Percentiles rank a stretch among this genome's conserved stretches.
Evolutionary conservation across 2,113 vertebrate genomes (phyloP).

Genomic region (Rhizomys pruinosus): DNA sequence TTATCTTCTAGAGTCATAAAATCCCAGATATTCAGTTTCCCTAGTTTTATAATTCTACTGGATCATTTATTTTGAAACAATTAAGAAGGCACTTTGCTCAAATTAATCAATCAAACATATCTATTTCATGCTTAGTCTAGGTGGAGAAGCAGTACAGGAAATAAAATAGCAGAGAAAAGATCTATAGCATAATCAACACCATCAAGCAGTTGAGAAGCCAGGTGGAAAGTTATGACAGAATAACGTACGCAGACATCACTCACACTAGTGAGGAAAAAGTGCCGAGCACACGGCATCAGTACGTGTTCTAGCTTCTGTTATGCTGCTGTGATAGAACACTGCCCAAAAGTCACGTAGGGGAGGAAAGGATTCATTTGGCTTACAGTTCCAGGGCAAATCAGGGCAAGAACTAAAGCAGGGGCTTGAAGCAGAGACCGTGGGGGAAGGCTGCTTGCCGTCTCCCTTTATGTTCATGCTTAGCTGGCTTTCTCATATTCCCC

Average conservation of each 20-base stretch:
- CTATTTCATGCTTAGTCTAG: neutral
- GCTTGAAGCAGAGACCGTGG: neutral
- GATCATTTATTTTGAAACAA: neutral
- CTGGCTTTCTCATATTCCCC: neutral
- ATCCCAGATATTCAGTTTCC: neutral
- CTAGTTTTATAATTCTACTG: neutral
- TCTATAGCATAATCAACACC: neutral
- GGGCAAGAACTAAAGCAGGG: neutral
- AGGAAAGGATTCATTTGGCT: neutral
- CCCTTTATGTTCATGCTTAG: too few relatives aligned
- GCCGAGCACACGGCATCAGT: neutral
- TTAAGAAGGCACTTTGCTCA: neutral
- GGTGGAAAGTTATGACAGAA: neutral
- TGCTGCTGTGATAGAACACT: neutral
- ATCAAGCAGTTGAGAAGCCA: neutral
- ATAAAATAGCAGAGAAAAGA: neutral
- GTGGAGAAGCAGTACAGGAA: neutral
- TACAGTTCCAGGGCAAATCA: neutral
- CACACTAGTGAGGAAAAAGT: neutral
- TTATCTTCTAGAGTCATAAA: constrained; percentile 6
- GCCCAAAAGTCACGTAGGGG: neutral
- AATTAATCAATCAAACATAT: neutral
- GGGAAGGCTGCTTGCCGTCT: neutral
- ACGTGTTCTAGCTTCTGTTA: too few relatives aligned
- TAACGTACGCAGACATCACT: too few relatives aligned